Conservation (phyloP, 2,888 invertebrate species). For the Caenorhabditis sinica region DNA sequence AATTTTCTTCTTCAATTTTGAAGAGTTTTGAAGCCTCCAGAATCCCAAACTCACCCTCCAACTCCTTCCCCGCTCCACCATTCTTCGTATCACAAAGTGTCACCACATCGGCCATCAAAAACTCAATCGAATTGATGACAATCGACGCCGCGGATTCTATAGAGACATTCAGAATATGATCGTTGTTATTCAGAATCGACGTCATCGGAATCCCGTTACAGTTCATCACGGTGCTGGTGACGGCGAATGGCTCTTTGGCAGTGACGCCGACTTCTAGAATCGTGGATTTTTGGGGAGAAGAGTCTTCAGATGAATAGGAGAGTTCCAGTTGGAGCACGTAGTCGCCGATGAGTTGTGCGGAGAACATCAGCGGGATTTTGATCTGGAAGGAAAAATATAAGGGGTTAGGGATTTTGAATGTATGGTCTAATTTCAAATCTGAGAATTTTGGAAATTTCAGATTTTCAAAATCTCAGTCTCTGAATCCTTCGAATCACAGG, state of each 20-base stretch:
- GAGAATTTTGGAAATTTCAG: too few relatives aligned
- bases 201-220: slow-evolving; percentile 73
- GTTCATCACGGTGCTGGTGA: slow-evolving; percentile 66
- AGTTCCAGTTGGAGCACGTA: slow-evolving; percentile 70
- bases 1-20: too few relatives aligned
- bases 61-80: slow-evolving; percentile 37
- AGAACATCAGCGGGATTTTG: slow-evolving; percentile 64
- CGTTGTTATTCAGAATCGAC: slow-evolving; percentile 70
- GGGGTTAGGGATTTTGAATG: not conserved
- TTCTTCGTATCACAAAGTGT: slow-evolving; percentile 26
- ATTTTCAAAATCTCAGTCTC: too few relatives aligned
- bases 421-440: too few relatives aligned
- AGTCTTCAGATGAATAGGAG: slow-evolving; percentile 31
- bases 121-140: slow-evolving; percentile 68
- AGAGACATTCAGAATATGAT: slow-evolving; percentile 71
- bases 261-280: slow-evolving; percentile 61
- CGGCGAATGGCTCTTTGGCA: slow-evolving; percentile 71
- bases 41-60: slow-evolving; percentile 25
- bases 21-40: too few relatives aligned
- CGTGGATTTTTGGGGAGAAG: not conserved
- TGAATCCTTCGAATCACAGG: too few relatives aligned
- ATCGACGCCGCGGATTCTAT: slow-evolving; percentile 66
- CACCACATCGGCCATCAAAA: slow-evolving; percentile 69
- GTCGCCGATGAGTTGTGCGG: slow-evolving; percentile 72
- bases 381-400: slow-evolving; percentile 51